phyloP scores from a whole-genome alignment of 2,113 vertebrate genomes.

The Nycticryphes semicollaris region DNA sequence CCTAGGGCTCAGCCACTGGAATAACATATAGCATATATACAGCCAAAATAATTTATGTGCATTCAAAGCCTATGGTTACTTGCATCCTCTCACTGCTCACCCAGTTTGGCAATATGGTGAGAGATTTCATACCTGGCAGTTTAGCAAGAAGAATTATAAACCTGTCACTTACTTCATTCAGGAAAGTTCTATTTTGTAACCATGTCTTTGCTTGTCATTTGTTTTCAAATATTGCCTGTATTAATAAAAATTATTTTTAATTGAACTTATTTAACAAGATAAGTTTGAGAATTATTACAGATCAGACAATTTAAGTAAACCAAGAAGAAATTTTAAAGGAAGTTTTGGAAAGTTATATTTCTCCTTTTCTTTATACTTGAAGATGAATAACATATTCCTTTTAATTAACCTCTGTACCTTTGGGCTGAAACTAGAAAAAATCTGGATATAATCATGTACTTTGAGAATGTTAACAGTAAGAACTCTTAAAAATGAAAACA shows the following conservation, averaged over 20 bases:
- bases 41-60: neutral
- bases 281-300: neutral
- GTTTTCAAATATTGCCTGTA: neutral
- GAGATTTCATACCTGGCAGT: neutral
- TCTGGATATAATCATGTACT: neutral
- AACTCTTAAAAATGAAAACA: neutral
- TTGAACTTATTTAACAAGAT: neutral
- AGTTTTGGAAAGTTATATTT: neutral
- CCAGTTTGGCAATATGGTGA: neutral
- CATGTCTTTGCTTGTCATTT: neutral
- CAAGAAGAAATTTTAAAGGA: neutral
- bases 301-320: neutral
- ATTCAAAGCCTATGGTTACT: neutral
- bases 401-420: neutral
- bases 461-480: neutral
- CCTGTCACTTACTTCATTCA: neutral
- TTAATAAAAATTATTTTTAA: neutral
- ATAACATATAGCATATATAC: neutral
- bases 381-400: neutral
- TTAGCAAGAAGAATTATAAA: neutral
- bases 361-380: neutral
- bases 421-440: neutral
- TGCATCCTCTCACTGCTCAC: neutral
- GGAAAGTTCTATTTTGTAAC: neutral
- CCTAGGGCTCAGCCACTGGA: neutral